phyloP scores from a whole-genome alignment of 2,113 vertebrate genomes.

The Nannospalax galili region DNA sequence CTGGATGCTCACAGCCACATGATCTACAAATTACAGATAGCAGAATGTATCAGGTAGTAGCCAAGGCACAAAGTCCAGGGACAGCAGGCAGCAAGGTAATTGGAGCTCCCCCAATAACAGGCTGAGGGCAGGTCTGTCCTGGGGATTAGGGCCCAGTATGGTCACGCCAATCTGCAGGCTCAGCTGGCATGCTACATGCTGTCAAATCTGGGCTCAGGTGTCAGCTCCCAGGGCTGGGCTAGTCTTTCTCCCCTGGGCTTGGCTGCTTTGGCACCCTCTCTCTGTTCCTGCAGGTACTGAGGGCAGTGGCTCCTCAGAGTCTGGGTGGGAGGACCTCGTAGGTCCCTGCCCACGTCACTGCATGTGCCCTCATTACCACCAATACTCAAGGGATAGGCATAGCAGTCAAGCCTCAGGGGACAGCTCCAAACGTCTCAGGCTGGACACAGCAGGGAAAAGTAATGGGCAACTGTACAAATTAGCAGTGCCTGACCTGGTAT shows the following conservation, averaged over 20 bases:
- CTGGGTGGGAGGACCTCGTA: neutral
- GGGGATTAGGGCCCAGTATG: no score
- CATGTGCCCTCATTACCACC: neutral
- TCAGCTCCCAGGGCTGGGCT: neutral
- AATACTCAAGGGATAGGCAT: neutral
- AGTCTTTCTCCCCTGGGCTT: neutral
- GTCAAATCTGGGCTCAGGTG: neutral
- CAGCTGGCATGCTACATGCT: neutral
- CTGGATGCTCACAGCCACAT: constrained; percentile 89
- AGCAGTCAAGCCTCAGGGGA: neutral
- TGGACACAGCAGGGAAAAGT: neutral
- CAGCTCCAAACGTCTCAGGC: neutral
- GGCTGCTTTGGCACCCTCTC: neutral
- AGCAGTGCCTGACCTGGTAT: neutral
- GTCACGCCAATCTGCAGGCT: neutral
- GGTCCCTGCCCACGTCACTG: neutral
- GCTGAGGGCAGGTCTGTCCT: neutral
- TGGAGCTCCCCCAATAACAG: neutral
- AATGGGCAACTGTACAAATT: neutral
- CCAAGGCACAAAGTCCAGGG: no score
- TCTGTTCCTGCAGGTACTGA: neutral
- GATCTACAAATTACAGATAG: constrained; percentile 85
- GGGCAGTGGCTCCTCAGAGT: neutral
- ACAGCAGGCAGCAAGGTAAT: neutral
- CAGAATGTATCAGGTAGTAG: rapidly evolving